These are phyloP conservation scores for Nannoperca australis DNA, from an alignment of 2,797 vertebrate genomes.

Conservation along the genomic window DNA sequence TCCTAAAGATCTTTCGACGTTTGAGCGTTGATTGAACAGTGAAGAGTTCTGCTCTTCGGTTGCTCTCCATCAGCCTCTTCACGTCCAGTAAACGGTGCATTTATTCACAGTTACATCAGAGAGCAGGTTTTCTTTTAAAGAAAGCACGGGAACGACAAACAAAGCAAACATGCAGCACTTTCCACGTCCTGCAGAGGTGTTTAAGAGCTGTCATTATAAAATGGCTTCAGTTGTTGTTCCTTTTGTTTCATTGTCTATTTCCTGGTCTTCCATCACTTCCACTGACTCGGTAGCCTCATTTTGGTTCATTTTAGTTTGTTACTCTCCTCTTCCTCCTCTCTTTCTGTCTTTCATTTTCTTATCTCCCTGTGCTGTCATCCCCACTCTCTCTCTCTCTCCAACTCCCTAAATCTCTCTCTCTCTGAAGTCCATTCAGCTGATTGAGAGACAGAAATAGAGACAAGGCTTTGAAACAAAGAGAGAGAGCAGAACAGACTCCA, in stretches of 20 bases:
- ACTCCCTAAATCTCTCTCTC: conserved; percentile 5
- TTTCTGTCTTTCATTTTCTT: conserved; percentile 14
- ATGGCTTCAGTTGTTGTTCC: background rate
- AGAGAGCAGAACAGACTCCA: background rate
- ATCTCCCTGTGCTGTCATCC: conserved; percentile 11
- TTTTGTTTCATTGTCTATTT: conserved; percentile 12
- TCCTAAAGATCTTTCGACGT: background rate
- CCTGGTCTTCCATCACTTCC: background rate
- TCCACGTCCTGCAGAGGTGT: conserved; percentile 3
- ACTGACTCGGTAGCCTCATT: background rate
- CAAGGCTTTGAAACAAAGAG: conserved; percentile 22
- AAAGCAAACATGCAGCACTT: conserved; percentile 23
- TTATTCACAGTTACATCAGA: background rate
- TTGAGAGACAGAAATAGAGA: conserved; percentile 44
- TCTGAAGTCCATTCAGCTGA: conserved; percentile 49
- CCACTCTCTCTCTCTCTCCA: background rate
- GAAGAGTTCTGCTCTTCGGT: background rate
- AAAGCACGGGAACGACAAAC: conserved; percentile 6
- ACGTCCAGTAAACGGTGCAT: background rate
- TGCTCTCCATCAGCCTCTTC: background rate
- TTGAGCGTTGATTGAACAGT: background rate
- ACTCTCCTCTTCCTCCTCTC: background rate
- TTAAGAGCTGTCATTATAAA: conserved; percentile 8
- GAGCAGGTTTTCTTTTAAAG: background rate
- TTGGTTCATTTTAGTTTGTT: background rate